These are phyloP conservation scores for Butorides virescens DNA, from an alignment of 2,113 vertebrate species.

Conservation along the genomic window DNA sequence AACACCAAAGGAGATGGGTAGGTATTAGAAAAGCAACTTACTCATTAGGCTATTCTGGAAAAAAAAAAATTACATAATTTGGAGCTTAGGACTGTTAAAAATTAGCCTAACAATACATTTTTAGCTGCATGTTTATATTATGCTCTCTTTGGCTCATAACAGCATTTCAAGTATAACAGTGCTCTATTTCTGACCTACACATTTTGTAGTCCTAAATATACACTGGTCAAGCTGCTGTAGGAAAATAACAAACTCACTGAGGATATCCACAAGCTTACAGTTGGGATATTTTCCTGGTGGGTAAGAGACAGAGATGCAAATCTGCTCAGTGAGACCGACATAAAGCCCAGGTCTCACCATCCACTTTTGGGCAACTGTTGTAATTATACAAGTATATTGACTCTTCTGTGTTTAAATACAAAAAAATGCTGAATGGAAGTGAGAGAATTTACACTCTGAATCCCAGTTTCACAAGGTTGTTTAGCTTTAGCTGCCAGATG, in stretches of 20 bases:
- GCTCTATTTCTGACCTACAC: not conserved
- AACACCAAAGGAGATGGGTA: not conserved
- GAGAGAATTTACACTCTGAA: not conserved
- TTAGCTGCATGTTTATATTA: not conserved
- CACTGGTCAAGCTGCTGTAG: not conserved
- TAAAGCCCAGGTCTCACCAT: not conserved
- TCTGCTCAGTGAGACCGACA: not conserved
- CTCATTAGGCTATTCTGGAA: not conserved
- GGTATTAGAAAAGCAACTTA: not conserved
- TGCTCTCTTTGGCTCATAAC: not conserved
- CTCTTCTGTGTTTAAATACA: not conserved
- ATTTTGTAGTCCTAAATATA: not conserved
- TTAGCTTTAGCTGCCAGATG: not conserved
- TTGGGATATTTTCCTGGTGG: not conserved
- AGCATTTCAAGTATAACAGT: not conserved
- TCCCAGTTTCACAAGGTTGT: not conserved
- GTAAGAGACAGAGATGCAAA: not conserved
- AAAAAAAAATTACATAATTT: not conserved
- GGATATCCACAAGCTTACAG: not conserved
- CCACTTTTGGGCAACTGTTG: not conserved
- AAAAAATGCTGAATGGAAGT: not conserved
- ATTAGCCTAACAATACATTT: not conserved
- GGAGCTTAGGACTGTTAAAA: not conserved
- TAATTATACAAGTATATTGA: not conserved
- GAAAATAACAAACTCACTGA: not conserved